Base-by-base conservation (phyloP, 2,888 invertebrate genomes). In the Drosophila bunnanda region DNA sequence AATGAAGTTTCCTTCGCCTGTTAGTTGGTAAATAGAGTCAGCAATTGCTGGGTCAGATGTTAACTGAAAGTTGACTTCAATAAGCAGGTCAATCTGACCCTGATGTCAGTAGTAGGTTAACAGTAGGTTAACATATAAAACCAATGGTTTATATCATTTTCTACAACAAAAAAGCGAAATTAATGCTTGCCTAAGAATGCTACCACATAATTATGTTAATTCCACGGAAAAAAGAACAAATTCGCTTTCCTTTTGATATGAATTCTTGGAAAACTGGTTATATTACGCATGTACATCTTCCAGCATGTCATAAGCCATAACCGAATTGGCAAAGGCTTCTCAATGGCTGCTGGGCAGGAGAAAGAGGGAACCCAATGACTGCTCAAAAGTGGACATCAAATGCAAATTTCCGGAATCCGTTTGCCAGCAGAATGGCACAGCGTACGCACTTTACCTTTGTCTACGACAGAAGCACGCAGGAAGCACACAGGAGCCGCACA, bases 401-500 rank as follows among this genome's bases (percentile, higher is more conserved):
- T 77, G 67, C 46, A 71, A 61, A 56, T 61, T 75, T 58, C 62
- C 57, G 57, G 57, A 64, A 64, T 41, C 57, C 54, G 62, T 41
- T 64, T 53, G 36, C 54, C 36, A 22, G n/a, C 70, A 38, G 57
- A 60, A 20, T 36, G 22, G 36, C 39, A 75, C 78, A 69, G 82
- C 22, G 25, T 46, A 77, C 83, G 69, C 85, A 80, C 79, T 82
- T 68, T 77, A 76, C 83, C 86, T 80, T 80, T 79, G 72, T 82
- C 72, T 77, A 58, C 48, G 43, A 69, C 68, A 67, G 52, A 69
- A 55, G 52, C 57, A 50, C 44, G 34, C 54, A 28, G 25, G 28
- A 38, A 52, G 28, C 64, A 54, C 65, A 34, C 48, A 30, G 30
- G 59, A 32, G 59, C 38, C 39, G 17, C 58, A 67, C 53, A 46